Conservation (phyloP, 2,888 invertebrate species). For the Lasioglossum villosulum region DNA sequence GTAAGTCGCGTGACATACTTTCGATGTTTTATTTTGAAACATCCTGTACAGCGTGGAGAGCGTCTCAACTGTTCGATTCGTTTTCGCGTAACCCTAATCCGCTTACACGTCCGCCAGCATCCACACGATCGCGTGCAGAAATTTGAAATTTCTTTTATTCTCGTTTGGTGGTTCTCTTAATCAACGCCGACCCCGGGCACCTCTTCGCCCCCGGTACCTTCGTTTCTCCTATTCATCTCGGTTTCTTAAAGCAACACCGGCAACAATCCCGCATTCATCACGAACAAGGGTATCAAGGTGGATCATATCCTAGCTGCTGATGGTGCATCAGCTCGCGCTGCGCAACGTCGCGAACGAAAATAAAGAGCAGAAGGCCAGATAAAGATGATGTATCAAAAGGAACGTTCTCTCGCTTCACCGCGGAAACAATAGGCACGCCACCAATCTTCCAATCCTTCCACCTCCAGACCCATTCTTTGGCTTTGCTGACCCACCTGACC, state of each 20-base stretch:
- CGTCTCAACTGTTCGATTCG: not conserved
- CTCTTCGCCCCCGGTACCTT: not conserved
- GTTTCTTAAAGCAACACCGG: slow-evolving; percentile 54
- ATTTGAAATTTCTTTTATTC: slow-evolving; percentile 36
- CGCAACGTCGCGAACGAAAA: slow-evolving; percentile 38
- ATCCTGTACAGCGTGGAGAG: not conserved
- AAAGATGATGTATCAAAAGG: slow-evolving; percentile 56
- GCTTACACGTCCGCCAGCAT: not conserved
- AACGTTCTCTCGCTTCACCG: slow-evolving; percentile 27
- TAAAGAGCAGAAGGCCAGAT: slow-evolving; percentile 41
- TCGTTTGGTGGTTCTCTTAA: slow-evolving; percentile 22
- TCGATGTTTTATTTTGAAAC: not conserved
- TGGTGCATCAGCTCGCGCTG: slow-evolving; percentile 45
- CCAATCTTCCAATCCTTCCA: slow-evolving; percentile 27
- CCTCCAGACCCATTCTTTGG: slow-evolving; percentile 19
- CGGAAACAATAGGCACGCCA: slow-evolving; percentile 47
- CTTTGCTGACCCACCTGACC: not conserved
- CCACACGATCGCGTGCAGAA: slow-evolving; percentile 7
- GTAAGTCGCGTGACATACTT: not conserved
- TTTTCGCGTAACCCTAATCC: slow-evolving; percentile 5
- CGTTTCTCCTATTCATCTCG: slow-evolving; percentile 35
- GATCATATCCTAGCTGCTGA: slow-evolving; percentile 57
- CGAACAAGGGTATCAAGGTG: slow-evolving; percentile 57
- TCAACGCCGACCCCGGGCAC: slow-evolving; percentile 8
- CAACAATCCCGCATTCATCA: slow-evolving; percentile 53